Evolutionary conservation across 2,113 vertebrate species (phyloP).

Genomic region (Candoia aspera): DNA sequence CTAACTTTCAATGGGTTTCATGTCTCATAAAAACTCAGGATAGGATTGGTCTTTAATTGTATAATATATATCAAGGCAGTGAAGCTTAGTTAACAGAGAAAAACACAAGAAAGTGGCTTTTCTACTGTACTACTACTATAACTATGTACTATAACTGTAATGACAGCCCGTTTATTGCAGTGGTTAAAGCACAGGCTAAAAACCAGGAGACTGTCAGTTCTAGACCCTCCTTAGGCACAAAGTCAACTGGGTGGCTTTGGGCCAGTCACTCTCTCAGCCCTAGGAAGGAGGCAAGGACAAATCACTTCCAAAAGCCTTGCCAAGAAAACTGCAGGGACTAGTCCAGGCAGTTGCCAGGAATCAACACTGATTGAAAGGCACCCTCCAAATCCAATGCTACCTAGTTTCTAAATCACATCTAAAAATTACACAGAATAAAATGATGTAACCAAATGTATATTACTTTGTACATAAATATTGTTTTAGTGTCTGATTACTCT

Average conservation of each 20-base stretch:
- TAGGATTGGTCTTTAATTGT: neutral
- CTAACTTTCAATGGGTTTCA: neutral
- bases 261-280: neutral
- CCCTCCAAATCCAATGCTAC: neutral
- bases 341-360: neutral
- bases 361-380: neutral
- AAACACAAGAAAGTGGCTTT: neutral
- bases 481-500: neutral
- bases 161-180: neutral
- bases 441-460: neutral
- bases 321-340: neutral
- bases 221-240: neutral
- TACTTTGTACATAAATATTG: neutral
- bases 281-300: neutral
- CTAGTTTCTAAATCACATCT: neutral
- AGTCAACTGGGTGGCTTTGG: neutral
- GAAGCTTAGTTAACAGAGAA: neutral
- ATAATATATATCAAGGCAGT: neutral
- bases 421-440: neutral
- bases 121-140: neutral
- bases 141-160: neutral
- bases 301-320: neutral
- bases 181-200: neutral
- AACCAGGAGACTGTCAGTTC: neutral
- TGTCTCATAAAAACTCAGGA: neutral